A percentile compares a stretch with the other conserved stretches of the same genome.
Conservation (phyloP, 2,888 invertebrate species). For the Acronicta leporina region DNA sequence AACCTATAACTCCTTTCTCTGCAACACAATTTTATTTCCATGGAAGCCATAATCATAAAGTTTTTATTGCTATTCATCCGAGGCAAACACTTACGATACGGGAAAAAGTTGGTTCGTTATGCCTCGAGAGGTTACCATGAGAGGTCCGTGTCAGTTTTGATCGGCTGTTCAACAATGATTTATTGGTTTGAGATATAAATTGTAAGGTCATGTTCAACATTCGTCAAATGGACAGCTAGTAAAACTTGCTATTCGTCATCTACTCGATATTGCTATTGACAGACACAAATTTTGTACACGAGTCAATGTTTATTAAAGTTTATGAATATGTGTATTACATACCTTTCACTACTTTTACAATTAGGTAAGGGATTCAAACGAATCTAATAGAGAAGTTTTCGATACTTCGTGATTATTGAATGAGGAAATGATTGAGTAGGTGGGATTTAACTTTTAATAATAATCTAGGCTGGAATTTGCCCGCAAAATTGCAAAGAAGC, state of each 20-base stretch:
- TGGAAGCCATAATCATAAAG: constrained; percentile 85
- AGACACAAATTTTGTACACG: constrained; percentile 65
- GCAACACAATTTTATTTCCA: constrained; percentile 84
- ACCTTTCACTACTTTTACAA: constrained; percentile 6
- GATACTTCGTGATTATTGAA: no score
- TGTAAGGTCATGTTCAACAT: constrained; percentile 83
- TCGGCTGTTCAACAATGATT: constrained; percentile 81
- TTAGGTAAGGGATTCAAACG: not conserved
- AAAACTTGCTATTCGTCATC: constrained; percentile 80
- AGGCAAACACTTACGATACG: constrained; percentile 78
- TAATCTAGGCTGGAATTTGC: no score
- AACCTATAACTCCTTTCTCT: constrained; percentile 74
- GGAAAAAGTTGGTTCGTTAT: constrained; percentile 69
- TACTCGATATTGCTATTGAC: constrained; percentile 72
- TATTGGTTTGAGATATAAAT: constrained; percentile 79
- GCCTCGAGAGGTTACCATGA: constrained; percentile 75
- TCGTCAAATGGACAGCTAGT: constrained; percentile 79
- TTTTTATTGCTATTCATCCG: constrained; percentile 84
- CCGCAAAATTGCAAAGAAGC: no score
- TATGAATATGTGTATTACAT: constrained; percentile 38
- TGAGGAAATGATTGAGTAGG: no score
- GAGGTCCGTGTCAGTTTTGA: constrained; percentile 83
- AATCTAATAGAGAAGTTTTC: no score
- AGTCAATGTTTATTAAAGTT: constrained; percentile 58
- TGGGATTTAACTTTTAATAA: no score